Conservation (phyloP, 2,113 vertebrate genomes). For the Strix aluco region DNA sequence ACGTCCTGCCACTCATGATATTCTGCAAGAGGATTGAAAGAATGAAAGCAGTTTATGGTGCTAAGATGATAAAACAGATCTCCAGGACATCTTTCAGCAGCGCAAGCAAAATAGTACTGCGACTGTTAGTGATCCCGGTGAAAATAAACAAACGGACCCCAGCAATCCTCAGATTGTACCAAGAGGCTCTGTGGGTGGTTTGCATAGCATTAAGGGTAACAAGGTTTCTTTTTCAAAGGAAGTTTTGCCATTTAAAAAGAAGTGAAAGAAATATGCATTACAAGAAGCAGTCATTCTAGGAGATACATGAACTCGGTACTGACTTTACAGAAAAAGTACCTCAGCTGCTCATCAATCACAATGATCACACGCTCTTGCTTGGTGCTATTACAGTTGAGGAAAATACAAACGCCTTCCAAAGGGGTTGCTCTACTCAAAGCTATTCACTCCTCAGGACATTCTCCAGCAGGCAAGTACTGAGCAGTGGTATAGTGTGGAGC, state of each 20-base stretch:
- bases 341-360: conserved; percentile 33
- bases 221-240: conserved; percentile 20
- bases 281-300: not conserved
- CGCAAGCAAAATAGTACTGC: not conserved
- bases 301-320: not conserved
- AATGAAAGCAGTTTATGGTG: not conserved
- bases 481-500: not conserved
- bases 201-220: not conserved
- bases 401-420: not conserved
- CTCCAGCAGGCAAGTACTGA: not conserved
- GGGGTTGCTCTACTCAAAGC: not conserved
- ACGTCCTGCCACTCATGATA: not conserved
- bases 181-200: conserved; percentile 53
- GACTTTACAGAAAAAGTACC: conserved; percentile 13
- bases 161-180: not conserved
- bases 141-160: conserved; percentile 47
- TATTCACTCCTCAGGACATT: not conserved
- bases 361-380: conserved; percentile 7
- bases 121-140: not conserved
- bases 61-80: conserved; percentile 47
- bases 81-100: conserved; percentile 49
- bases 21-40: not conserved
- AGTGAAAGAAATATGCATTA: not conserved
- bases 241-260: not conserved
- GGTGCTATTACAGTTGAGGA: not conserved